Conservation (phyloP, 2,797 vertebrate species). For the Hippoglossus hippoglossus region DNA sequence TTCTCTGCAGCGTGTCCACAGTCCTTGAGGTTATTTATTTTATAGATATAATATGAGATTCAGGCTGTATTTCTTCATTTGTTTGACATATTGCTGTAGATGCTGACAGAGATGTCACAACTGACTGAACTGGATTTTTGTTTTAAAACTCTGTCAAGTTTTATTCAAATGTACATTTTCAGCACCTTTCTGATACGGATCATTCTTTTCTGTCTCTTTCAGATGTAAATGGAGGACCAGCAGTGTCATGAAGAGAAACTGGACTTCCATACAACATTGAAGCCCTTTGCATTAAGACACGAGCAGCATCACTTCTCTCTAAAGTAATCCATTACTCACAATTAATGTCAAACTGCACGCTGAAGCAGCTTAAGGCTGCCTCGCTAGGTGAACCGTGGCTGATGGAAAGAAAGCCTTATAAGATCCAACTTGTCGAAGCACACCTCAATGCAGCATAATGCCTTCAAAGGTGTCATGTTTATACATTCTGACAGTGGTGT, state of each 20-base stretch:
- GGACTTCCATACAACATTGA: constrained; percentile 50
- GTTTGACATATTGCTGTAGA: constrained; percentile 21
- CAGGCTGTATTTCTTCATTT: constrained; percentile 11
- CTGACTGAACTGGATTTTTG: constrained; percentile 22
- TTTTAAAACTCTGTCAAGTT: too few species aligned
- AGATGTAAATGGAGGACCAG: constrained; percentile 80
- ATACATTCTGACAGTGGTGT: constrained; percentile 96
- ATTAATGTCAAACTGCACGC: constrained; percentile 82
- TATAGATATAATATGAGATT: too few species aligned
- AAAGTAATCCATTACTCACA: constrained; percentile 78
- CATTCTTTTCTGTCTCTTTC: constrained; percentile 60
- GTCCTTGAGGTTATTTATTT: too few species aligned
- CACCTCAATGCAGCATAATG: constrained; percentile 90
- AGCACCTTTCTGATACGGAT: too few species aligned
- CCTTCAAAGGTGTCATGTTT: constrained; percentile 98
- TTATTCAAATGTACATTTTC: too few species aligned
- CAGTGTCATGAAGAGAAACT: constrained; percentile 59
- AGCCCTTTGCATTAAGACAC: constrained; percentile 62
- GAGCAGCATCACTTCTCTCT: constrained; percentile 68
- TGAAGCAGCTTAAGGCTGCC: constrained; percentile 87
- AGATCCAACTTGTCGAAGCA: constrained; percentile 79
- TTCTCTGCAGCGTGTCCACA: background rate
- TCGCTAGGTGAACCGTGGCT: constrained; percentile 76
- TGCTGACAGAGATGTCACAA: constrained; percentile 21
- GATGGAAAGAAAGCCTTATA: constrained; percentile 81